Percentiles rank a stretch among this genome's conserved stretches.
Evolutionary conservation across 2,113 vertebrate genomes (phyloP).

Genomic region (Urocynchramus pylzowi): DNA sequence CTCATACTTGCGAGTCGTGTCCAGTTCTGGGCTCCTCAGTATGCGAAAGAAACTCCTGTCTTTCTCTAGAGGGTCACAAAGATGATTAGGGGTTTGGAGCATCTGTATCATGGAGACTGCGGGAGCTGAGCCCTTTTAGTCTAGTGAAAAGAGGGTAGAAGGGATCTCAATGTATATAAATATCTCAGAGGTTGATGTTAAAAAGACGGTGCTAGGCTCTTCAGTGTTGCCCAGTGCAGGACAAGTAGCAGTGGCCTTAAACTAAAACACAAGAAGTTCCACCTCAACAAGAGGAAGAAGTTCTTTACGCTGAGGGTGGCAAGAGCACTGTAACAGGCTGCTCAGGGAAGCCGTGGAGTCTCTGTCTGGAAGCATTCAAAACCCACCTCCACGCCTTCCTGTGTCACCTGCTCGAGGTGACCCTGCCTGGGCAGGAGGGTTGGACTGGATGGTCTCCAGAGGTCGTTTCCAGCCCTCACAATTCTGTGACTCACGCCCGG

Average conservation of each 20-base stretch:
- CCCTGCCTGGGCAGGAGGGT: background rate
- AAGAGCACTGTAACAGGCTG: background rate
- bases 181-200: background rate
- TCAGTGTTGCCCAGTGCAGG: background rate
- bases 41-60: background rate
- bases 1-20: background rate
- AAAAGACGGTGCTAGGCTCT: background rate
- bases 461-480: background rate
- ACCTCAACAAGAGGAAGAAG: background rate
- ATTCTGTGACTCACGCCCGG: fast-evolving
- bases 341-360: background rate
- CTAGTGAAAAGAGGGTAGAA: background rate
- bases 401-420: background rate
- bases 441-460: background rate
- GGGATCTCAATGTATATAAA: background rate
- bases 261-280: background rate
- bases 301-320: background rate
- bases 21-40: background rate
- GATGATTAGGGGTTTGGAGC: background rate
- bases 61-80: background rate
- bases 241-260: background rate
- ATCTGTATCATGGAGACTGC: background rate
- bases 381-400: background rate
- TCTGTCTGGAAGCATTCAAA: background rate
- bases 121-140: background rate